Evolutionary conservation across 2,797 vertebrate species (phyloP).

Genomic region (Tangara arthus): DNA sequence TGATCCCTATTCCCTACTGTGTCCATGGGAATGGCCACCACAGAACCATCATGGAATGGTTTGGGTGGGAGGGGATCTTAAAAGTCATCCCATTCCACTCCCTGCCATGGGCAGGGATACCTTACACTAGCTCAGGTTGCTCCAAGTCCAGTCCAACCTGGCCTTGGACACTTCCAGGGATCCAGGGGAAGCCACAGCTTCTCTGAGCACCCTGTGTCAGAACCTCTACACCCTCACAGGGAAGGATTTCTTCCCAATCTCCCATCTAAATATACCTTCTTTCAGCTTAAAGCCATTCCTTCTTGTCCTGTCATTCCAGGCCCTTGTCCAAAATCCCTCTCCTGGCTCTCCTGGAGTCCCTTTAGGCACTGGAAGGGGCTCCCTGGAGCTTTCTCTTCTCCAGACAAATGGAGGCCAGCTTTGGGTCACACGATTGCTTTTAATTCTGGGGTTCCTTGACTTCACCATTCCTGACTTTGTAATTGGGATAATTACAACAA

Average conservation of each 20-base stretch:
- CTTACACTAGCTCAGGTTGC: accelerated
- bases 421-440: not conserved
- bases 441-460: not conserved
- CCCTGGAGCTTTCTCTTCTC: not conserved
- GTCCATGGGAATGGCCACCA: not conserved
- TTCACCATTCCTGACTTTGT: not conserved
- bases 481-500: not conserved
- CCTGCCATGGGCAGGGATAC: not conserved
- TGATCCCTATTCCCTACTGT: accelerated
- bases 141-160: accelerated
- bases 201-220: not conserved
- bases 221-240: accelerated
- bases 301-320: not conserved
- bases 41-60: not conserved
- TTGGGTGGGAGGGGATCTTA: not conserved
- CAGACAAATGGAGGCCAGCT: not conserved
- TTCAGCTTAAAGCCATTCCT: not conserved
- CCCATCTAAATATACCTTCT: not conserved
- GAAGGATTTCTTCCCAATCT: not conserved
- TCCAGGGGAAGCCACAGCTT: not conserved
- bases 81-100: accelerated
- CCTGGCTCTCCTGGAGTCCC: not conserved
- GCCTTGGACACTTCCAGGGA: not conserved
- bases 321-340: not conserved
- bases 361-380: not conserved